Conservation (phyloP, 1,140 invertebrate species). For the Drosophila ercepeae region DNA sequence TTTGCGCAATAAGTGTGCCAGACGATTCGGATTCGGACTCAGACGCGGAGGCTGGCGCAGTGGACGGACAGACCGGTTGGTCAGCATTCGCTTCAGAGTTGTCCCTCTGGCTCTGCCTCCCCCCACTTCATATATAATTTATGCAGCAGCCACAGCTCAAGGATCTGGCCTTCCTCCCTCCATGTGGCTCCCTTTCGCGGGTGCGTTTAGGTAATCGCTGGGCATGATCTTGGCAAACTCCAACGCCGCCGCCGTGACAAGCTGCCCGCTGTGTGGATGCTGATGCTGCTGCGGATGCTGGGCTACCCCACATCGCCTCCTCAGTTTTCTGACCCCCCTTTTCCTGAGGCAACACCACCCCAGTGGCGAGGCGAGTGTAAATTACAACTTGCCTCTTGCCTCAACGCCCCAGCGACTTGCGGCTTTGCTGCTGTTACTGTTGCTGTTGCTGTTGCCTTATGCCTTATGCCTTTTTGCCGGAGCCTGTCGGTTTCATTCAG, state of each 20-base stretch:
- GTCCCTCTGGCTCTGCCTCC: not conserved
- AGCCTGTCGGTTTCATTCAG: conserved; percentile 78
- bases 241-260: conserved; percentile 72
- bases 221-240: conserved; percentile 71
- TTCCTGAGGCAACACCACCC: conserved; percentile 63
- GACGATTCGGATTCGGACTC: conserved; percentile 47
- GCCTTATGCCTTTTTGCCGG: conserved; percentile 18
- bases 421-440: conserved; percentile 33
- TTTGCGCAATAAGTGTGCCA: conserved; percentile 82
- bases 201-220: conserved; percentile 80
- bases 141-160: conserved; percentile 75
- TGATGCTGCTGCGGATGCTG: conserved; percentile 38
- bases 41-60: conserved; percentile 36
- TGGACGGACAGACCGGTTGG: conserved; percentile 63
- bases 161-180: conserved; percentile 53
- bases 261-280: conserved; percentile 70
- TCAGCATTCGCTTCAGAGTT: conserved; percentile 32
- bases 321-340: conserved; percentile 4
- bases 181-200: conserved; percentile 17
- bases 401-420: conserved; percentile 43
- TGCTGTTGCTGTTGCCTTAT: conserved; percentile 19
- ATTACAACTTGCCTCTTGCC: conserved; percentile 76
- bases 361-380: conserved; percentile 66
- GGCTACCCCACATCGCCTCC: not conserved
- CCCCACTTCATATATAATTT: conserved; percentile 54